Evolutionary conservation across 1,140 invertebrate genomes (phyloP), one percentile per base, ranked within the genome.

Genomic region (Phymorhynchus buccinoides): DNA sequence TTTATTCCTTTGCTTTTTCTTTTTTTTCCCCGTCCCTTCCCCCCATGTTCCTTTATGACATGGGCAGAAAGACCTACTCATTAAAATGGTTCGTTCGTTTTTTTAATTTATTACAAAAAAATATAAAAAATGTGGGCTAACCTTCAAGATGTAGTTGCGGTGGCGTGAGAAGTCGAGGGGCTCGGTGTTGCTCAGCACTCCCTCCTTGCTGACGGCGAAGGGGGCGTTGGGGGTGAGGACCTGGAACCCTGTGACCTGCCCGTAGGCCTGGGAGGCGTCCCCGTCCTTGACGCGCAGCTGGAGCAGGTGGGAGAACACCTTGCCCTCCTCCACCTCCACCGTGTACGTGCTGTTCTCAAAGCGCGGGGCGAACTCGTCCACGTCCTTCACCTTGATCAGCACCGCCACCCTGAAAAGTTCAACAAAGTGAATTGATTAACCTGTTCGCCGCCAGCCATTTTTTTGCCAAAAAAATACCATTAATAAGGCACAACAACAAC

Each of bases 211-310:
- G 91, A 99, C 97, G 66, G 95, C 95, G 92, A 99, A 99, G 0
- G 98, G 98, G 90, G 92, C 92, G 83, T 91, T 89, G 44, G 95
- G 95, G 0, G 96, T 97, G 1, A 98, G 93, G 86, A 99, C 98
- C 92, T 98, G 97, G 94, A 99, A 99, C 92, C 97, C 97, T 95
- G 98, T 99, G 37, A 99, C 97, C 91, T 98, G 97, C 6, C 97
- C 97, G 93, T 96, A 98, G 87, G 97, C 96, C 22, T 97, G 96
- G 1, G 97, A 98, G 91, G 97, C 97, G 92, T 99, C 98, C 48
- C 96, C 94, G 91, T 99, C 98, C 0, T 96, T 96, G 0, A 98
- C 98, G 90, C 97, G 96, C 0, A 99, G 96, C 27, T 97, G 95
- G 4, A 99, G 94, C 52, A 99, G 96, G 91, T 97, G 96, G 89